Conservation (phyloP, 2,797 vertebrate species). For the Urosaurus nigricauda region DNA sequence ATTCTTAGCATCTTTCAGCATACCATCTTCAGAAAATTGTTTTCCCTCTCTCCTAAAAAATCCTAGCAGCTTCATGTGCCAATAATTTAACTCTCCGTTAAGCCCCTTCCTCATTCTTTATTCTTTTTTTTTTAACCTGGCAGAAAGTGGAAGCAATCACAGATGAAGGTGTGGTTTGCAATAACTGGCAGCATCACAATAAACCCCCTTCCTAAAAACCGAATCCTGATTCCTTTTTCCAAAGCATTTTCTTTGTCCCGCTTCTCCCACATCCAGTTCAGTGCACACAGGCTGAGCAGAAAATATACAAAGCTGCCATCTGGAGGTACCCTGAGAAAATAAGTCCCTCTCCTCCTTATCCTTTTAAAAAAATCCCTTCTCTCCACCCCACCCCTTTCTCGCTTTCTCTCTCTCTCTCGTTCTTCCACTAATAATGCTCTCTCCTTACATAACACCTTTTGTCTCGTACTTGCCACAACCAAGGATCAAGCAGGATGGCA, state of each 20-base stretch:
- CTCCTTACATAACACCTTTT: constrained; percentile 39
- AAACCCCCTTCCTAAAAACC: background rate
- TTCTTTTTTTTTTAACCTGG: too few relatives aligned
- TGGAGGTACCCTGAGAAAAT: constrained; percentile 48
- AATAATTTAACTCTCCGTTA: background rate
- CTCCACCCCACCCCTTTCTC: background rate
- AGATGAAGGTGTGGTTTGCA: background rate
- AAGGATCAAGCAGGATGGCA: background rate
- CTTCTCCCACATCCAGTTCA: background rate
- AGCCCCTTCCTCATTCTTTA: background rate
- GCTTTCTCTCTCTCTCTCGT: background rate
- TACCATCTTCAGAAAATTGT: too few relatives aligned
- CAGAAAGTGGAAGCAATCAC: too few relatives aligned
- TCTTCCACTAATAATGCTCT: constrained; percentile 18
- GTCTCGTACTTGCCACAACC: constrained; percentile 22
- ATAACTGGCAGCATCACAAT: background rate
- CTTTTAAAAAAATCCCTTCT: constrained; percentile 4
- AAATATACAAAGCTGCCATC: constrained; percentile 48
- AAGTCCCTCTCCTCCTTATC: constrained; percentile 1
- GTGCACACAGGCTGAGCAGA: constrained; percentile 14
- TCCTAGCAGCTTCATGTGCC: background rate
- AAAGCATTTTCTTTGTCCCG: background rate
- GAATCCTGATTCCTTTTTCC: background rate
- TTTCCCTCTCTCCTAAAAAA: background rate
- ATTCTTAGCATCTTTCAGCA: background rate